Conservation (phyloP, 2,888 invertebrate species). For the Volucella inanis region DNA sequence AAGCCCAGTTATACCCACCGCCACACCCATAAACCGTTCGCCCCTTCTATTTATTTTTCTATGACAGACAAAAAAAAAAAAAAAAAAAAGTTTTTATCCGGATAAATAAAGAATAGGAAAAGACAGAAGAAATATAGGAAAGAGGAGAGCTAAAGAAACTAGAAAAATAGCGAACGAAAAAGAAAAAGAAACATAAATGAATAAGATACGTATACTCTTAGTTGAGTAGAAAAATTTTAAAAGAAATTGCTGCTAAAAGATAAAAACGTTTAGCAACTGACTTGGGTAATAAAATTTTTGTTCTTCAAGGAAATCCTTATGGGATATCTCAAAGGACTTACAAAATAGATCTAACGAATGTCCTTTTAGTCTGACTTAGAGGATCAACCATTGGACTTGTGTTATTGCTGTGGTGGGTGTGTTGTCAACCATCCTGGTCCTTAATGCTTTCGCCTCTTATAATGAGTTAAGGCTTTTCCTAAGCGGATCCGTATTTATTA, state of each 20-base stretch:
- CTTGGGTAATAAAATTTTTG: conserved; percentile 71
- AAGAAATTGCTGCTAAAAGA: conserved; percentile 66
- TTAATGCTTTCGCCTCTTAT: conserved; percentile 27
- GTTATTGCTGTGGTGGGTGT: not conserved
- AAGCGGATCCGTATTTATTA: conserved; percentile 57
- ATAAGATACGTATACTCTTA: conserved; percentile 48
- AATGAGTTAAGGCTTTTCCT: conserved; percentile 52
- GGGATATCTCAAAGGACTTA: conserved; percentile 62
- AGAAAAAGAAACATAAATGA: conserved; percentile 55
- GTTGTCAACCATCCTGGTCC: conserved; percentile 14
- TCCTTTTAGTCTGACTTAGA: conserved; percentile 9
- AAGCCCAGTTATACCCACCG: not conserved
- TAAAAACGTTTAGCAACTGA: conserved; percentile 72
- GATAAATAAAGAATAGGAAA: conserved; percentile 60
- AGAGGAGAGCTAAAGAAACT: conserved; percentile 3
- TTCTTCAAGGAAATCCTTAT: conserved; percentile 58
- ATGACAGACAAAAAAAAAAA: conserved; percentile 52
- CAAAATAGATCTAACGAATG: conserved; percentile 45
- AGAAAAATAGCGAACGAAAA: conserved; percentile 26
- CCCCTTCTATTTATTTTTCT: conserved; percentile 45
- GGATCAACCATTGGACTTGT: conserved; percentile 10
- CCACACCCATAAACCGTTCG: conserved; percentile 27
- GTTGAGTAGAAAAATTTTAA: conserved; percentile 58
- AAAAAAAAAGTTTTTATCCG: conserved; percentile 62
- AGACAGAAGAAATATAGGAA: conserved; percentile 8